Conservation (phyloP, 1,140 invertebrate species). For the Drosophila repletoides region DNA sequence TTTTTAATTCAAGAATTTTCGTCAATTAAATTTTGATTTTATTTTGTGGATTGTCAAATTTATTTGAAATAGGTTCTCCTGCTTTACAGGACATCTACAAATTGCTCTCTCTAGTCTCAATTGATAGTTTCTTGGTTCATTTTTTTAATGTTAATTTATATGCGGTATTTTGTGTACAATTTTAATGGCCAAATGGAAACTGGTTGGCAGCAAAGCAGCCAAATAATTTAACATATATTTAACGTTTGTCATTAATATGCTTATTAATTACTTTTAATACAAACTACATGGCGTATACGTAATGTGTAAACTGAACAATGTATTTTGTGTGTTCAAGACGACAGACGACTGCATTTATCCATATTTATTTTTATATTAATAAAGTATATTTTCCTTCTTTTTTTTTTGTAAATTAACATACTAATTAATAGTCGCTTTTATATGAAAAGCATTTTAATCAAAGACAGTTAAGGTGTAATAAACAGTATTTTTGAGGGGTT, state of each 20-base stretch:
- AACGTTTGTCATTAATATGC: slow-evolving; percentile 37
- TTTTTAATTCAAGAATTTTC: no score
- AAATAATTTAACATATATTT: slow-evolving; percentile 33
- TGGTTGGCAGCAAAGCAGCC: slow-evolving; percentile 7
- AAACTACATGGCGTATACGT: slow-evolving; percentile 11
- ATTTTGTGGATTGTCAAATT: no score
- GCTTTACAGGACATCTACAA: no score
- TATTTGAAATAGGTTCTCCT: no score
- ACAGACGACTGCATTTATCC: background rate
- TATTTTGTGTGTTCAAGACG: background rate
- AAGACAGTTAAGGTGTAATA: background rate
- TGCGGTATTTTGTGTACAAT: slow-evolving; percentile 36
- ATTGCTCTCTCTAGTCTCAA: background rate
- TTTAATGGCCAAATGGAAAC: slow-evolving; percentile 47
- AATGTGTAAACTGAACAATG: slow-evolving; percentile 2
- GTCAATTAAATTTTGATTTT: no score
- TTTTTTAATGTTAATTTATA: slow-evolving; percentile 43
- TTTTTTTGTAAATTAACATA: no score
- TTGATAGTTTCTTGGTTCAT: background rate
- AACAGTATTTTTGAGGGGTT: background rate
- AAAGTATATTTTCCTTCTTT: no score
- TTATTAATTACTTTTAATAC: slow-evolving; percentile 48
- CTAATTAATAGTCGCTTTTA: no score
- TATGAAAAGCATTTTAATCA: no score
- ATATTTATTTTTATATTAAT: background rate